These are phyloP conservation scores for Nomia melanderi DNA, from an alignment of 1,140 invertebrate species.

Conservation along the genomic window DNA sequence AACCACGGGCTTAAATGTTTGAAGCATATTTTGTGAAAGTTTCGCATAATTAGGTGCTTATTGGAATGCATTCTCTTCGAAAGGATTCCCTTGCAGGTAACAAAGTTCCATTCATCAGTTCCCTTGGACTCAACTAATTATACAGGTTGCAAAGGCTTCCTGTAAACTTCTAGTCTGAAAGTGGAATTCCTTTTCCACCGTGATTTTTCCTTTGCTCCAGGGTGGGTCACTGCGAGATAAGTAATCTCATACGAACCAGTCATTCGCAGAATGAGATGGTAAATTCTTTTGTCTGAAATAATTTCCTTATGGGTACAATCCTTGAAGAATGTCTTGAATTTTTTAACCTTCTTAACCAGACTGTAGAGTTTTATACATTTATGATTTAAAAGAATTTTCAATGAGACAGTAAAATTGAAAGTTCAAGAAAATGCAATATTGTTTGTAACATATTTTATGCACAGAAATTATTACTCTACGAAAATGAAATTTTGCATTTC, in stretches of 20 bases:
- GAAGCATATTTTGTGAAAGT: constrained; percentile 33
- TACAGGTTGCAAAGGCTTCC: constrained; percentile 17
- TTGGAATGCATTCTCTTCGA: constrained; percentile 2
- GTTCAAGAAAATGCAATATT: no score
- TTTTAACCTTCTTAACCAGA: no score
- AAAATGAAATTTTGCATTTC: no score
- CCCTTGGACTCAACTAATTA: constrained; percentile 33
- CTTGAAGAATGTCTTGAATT: no score
- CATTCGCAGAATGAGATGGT: background rate
- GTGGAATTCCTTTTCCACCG: constrained; percentile 6
- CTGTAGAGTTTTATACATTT: no score
- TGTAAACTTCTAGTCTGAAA: constrained; percentile 19
- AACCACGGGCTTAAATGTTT: constrained; percentile 7
- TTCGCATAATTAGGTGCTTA: constrained; percentile 21
- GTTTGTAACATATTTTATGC: no score
- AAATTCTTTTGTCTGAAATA: background rate
- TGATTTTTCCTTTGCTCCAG: constrained; percentile 8
- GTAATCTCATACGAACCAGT: background rate
- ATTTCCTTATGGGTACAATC: background rate
- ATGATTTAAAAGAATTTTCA: no score
- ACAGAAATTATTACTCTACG: no score
- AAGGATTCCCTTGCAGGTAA: background rate
- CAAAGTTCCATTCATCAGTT: constrained; percentile 21
- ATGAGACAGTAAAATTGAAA: no score
- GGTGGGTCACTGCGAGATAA: constrained; percentile 3